phyloP scores from a whole-genome alignment of 2,797 vertebrate genomes.

The Agapornis canus region DNA sequence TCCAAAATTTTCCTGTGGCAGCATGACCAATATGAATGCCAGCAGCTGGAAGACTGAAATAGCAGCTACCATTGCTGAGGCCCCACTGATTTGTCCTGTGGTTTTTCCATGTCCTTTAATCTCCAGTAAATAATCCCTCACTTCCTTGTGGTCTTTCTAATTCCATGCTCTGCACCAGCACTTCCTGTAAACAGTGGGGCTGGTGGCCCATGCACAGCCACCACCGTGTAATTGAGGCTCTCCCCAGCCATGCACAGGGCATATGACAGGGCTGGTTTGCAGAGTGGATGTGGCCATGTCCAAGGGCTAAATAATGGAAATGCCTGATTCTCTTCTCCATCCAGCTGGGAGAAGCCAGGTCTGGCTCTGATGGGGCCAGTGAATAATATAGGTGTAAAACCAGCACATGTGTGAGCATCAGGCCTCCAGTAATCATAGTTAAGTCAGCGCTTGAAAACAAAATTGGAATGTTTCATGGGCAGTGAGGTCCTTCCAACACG shows the following conservation, averaged over 20 bases:
- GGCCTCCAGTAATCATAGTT: background rate
- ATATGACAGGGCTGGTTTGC: slow-evolving; percentile 14
- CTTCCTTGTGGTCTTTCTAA: slow-evolving; percentile 71
- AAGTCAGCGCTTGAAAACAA: background rate
- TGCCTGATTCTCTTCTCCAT: background rate
- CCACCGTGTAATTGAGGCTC: background rate
- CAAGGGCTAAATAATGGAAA: background rate
- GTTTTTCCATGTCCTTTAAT: slow-evolving; percentile 68
- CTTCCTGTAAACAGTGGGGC: slow-evolving; percentile 71
- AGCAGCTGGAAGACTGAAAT: slow-evolving; percentile 61
- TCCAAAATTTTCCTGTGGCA: background rate
- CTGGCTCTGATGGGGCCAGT: background rate
- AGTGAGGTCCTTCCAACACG: background rate
- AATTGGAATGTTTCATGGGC: background rate
- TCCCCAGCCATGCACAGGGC: background rate
- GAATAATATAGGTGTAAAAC: background rate
- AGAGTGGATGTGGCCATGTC: background rate
- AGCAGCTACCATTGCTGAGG: slow-evolving; percentile 57
- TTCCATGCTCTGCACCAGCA: slow-evolving; percentile 35
- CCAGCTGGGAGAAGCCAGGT: background rate
- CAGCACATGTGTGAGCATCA: background rate
- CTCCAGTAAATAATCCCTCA: slow-evolving; percentile 67
- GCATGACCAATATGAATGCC: background rate
- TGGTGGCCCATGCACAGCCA: background rate
- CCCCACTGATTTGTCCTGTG: slow-evolving; percentile 72